Evolutionary conservation across 2,888 invertebrate species (phyloP), one percentile per base, ranked within the genome.

Genomic region (Clusia tigrina): DNA sequence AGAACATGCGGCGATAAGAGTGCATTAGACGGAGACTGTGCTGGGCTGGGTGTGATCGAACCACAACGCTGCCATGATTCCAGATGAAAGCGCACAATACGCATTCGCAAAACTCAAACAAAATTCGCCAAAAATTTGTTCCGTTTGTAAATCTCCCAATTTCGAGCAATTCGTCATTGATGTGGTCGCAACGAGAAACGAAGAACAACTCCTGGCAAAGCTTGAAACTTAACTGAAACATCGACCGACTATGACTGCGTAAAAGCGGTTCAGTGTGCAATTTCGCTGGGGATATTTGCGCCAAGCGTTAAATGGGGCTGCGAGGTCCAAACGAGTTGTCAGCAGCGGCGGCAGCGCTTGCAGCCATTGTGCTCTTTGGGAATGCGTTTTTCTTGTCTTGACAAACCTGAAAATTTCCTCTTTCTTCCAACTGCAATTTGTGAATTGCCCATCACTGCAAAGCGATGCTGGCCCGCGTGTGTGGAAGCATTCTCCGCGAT

Each of bases 1-100:
- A 81, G 57, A 32, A 82, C 74, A 46, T 80, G 77, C 15, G 82
- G 81, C 32, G 83, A 83, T 12, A 84, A 71, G 54, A 80, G 64
- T 1, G 76, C 70, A 67, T 78, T 64, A n/a, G 81, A 78, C 3
- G 83, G 81, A 51, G 83, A 83, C 54, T 79, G 77, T 12, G 79
- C 73, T 58, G 81, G 79, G 68, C 80, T 82, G 58, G 82, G 79
- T 32, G 79, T 80, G 2, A 79, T 68, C 25, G 81, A 80, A 62
- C 79, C 80, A 72, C 78, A 79, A 60, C 81, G 80, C 63, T 83
- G 84, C 83, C 83, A 83, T 66, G 84, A 80, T 74, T 84, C 84
- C 68, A 83, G 67, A 60, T 83, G 80, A 76, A 84, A 83, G 59
- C 82, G 84, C 61, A 84, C 83, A 65, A 84, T 81, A 66, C 84